Evolutionary conservation across 2,888 invertebrate genomes (phyloP), one percentile per base, ranked within the genome.

Genomic region (Alentia gelatinosa): DNA sequence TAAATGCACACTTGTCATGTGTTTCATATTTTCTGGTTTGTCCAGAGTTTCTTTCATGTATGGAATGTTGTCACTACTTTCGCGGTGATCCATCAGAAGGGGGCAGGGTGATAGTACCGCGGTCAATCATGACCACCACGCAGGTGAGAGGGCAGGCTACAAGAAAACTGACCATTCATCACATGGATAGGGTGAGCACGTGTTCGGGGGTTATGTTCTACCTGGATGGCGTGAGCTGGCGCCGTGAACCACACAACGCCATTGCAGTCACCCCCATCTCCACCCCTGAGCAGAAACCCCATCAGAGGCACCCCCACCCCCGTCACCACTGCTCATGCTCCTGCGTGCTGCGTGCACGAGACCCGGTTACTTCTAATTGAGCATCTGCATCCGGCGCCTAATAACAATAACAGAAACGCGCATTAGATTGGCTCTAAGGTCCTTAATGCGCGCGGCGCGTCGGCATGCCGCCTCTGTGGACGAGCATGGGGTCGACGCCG

Each of bases 391-490:
- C 47, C 86, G 47, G 33, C 30, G 42, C 47, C 50, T 50, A 86
- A 86, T 86, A 86, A 86, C 86, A 86, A 86, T 86, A 86, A 86
- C 47, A 86, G 39, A 86, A 86, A 86, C n/a, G 30, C 86, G 42
- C 47, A 30, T 40, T 40, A 83, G 83, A 30, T 86, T 79, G 79
- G 79, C 79, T 35, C 39, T 79, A 37, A 79, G 79, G 79, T 35
- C 1, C 33, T 33, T 74, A 74, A 74, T 74, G 74, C 74, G 26
- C 74, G 19, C 74, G 12, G 74, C 74, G 74, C 30, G 74, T 33
- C 26, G 30, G 15, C 74, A 74, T 33, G 74, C n/a, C n/a, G n/a
- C n/a, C n/a, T n/a, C n/a, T n/a, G n/a, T n/a, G n/a, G n/a, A n/a
- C n/a, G n/a, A n/a, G n/a, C n/a, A n/a, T n/a, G n/a, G n/a, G n/a